Conservation (phyloP, 2,797 vertebrate genomes). For the Coracias cyanogaster region DNA sequence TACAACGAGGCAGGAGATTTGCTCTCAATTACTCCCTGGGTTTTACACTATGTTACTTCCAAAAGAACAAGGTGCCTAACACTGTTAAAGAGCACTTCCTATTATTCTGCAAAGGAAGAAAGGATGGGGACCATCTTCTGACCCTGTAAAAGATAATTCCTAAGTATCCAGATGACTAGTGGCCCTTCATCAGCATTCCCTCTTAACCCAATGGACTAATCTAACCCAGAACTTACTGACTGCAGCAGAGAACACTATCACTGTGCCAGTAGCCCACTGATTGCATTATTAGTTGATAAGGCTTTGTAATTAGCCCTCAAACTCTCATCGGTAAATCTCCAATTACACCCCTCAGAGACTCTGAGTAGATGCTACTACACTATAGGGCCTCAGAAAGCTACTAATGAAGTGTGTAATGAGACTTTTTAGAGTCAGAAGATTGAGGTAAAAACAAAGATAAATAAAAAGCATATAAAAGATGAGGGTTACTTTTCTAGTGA, state of each 20-base stretch:
- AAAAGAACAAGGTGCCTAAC: neutral
- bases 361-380: conserved; percentile 36
- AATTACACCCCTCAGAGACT: conserved; percentile 65
- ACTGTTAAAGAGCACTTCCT: neutral
- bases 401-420: conserved; percentile 72
- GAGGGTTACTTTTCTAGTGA: neutral
- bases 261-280: conserved; percentile 16
- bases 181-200: conserved; percentile 20
- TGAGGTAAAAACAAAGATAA: conserved; percentile 19
- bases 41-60: neutral
- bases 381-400: conserved; percentile 47
- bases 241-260: neutral
- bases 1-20: neutral
- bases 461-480: conserved; percentile 44
- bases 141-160: neutral
- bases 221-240: conserved; percentile 31
- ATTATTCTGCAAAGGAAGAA: neutral
- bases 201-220: conserved; percentile 32
- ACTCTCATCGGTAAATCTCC: conserved; percentile 59
- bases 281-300: conserved; percentile 54
- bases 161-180: neutral
- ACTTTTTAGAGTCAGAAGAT: conserved; percentile 55
- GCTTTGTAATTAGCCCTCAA: conserved; percentile 60
- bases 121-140: neutral
- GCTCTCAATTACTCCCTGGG: neutral